Evolutionary conservation across 1,140 invertebrate species (phyloP), one percentile per base, ranked within the genome.

Genomic region (Drosophila elegans): DNA sequence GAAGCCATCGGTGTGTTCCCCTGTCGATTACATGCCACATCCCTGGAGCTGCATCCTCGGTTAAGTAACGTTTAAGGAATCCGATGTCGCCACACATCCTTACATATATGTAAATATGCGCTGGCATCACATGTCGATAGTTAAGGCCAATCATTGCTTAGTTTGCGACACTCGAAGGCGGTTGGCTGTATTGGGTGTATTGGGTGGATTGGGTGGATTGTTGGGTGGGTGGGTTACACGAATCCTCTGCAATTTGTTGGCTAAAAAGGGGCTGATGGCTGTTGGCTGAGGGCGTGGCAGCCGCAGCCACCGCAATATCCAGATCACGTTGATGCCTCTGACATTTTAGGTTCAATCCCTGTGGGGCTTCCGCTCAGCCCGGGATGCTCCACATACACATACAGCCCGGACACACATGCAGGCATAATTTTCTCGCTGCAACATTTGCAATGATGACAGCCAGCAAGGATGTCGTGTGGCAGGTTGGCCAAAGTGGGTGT

Each of bases 311-410:
- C 82, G 74, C 78, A 85, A 86, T 67, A 85, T 88, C 69, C 82
- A 80, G 81, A 85, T 81, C 82, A 86, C 69, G 82, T 74, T 85
- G 82, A 88, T 85, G 83, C 69, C 69, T 89, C 79, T 86, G 83
- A 86, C 84, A 76, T 89, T 86, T 86, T 86, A 89, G 76, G 83
- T 89, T 86, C 83, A 86, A 89, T 86, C 83, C 83, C 84, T 79
- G 75, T 48, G 79, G 84, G 79, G 66, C 48, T 83, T 75, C 75
- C 69, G 57, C 51, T 77, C 53, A 67, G 72, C 52, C 68, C 7
- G 39, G 45, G 51, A 49, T 60, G 66, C 49, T 78, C 54, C 52
- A 42, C 56, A 55, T 57, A 44, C n/a, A n/a, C n/a, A n/a, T n/a
- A n/a, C n/a, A n/a, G n/a, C 36, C 25, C 34, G 27, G 13, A 59